Evolutionary conservation across 1,140 invertebrate species (phyloP).

Genomic region (Bombus balteatus): DNA sequence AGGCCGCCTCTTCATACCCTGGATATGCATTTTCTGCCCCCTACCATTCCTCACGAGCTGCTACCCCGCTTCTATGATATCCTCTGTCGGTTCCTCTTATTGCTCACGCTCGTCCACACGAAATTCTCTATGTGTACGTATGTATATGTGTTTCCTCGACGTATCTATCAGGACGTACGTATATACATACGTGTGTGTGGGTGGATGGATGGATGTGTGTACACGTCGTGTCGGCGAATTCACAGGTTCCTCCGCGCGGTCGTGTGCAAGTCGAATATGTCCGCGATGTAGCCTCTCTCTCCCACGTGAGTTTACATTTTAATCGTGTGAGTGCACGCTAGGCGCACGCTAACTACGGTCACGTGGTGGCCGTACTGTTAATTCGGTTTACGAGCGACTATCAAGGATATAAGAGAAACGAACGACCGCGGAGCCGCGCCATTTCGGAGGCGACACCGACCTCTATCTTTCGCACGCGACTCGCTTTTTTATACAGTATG

Average conservation of each 20-base stretch:
- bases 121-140: constrained; percentile 2
- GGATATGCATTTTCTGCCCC: constrained; percentile 68
- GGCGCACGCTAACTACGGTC: constrained; percentile 25
- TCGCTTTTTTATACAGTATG: neutral
- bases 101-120: constrained; percentile 51
- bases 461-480: neutral
- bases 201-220: neutral
- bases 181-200: neutral
- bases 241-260: neutral
- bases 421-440: constrained; percentile 57
- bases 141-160: neutral
- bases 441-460: constrained; percentile 53
- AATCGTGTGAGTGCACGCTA: constrained; percentile 29
- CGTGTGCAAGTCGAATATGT: constrained; percentile 9
- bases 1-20: constrained; percentile 67
- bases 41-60: constrained; percentile 55
- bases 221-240: constrained; percentile 15
- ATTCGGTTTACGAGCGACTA: constrained; percentile 77
- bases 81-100: constrained; percentile 61
- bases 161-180: neutral
- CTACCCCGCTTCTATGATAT: constrained; percentile 61
- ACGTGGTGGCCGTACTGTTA: constrained; percentile 67
- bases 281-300: neutral
- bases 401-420: constrained; percentile 72
- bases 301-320: constrained; percentile 19